Conservation (phyloP, 1,140 invertebrate genomes). For the Cotesia glomerata region DNA sequence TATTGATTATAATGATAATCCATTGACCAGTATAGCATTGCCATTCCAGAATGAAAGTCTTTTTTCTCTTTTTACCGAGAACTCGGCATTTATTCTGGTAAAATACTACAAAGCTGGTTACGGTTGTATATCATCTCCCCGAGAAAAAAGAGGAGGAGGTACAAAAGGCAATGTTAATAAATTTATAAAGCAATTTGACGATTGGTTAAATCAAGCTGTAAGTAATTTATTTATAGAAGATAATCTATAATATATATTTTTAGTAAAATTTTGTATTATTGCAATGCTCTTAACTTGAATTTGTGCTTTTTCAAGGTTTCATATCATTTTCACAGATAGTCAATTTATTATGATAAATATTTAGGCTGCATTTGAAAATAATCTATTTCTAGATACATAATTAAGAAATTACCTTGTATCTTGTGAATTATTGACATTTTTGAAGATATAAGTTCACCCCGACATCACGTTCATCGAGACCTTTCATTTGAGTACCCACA, state of each 20-base stretch:
- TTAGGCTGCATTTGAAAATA: too few relatives aligned
- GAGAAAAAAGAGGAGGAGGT: conserved; percentile 2
- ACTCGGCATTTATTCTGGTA: conserved; percentile 64
- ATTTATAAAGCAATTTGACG: conserved; percentile 66
- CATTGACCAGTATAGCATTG: conserved; percentile 57
- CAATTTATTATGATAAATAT: too few relatives aligned
- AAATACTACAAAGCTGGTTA: conserved; percentile 66
- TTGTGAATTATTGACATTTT: too few relatives aligned
- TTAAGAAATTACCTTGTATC: too few relatives aligned
- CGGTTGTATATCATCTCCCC: conserved; percentile 59
- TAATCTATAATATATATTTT: background rate
- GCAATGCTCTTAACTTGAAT: too few relatives aligned
- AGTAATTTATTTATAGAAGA: background rate
- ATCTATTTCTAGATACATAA: too few relatives aligned
- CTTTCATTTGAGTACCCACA: too few relatives aligned
- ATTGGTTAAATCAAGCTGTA: conserved; percentile 50
- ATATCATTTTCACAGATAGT: too few relatives aligned
- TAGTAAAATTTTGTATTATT: too few relatives aligned
- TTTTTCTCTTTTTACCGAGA: conserved; percentile 62
- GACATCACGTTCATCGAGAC: too few relatives aligned
- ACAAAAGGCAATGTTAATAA: conserved; percentile 53
- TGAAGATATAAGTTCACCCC: too few relatives aligned
- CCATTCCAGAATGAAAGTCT: conserved; percentile 61
- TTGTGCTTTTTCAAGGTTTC: too few relatives aligned
- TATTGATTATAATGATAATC: conserved; percentile 16